Conservation (phyloP, 2,113 vertebrate species). For the Etheostoma spectabile region DNA sequence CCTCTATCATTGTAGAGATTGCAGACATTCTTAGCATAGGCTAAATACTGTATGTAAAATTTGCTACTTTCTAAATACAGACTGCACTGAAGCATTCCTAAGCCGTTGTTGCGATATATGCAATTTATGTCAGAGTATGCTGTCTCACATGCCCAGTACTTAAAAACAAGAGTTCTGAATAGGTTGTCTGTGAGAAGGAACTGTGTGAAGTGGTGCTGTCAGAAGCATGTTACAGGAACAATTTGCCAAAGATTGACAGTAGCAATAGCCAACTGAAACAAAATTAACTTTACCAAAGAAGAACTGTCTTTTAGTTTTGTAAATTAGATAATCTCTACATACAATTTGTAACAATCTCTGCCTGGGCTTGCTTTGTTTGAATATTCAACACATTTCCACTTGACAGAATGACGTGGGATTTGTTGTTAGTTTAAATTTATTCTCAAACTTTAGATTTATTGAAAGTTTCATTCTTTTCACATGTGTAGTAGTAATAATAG, state of each 20-base stretch:
- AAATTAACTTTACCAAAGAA: neutral
- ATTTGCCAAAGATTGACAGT: neutral
- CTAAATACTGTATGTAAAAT: neutral
- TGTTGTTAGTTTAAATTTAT: too few species aligned
- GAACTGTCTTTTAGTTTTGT: too few species aligned
- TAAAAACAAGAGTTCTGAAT: constrained; percentile 12
- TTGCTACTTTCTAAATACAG: neutral
- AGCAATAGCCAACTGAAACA: neutral
- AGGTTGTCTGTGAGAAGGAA: neutral
- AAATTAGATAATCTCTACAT: too few species aligned
- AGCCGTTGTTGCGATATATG: neutral
- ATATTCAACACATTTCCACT: neutral
- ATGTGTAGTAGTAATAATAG: too few species aligned
- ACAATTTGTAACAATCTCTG: too few species aligned
- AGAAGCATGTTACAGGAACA: neutral
- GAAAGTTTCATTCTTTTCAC: too few species aligned
- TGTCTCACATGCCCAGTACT: neutral
- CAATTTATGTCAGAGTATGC: neutral
- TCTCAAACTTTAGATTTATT: too few species aligned
- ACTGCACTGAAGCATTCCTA: neutral
- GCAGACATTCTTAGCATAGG: neutral
- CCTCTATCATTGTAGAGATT: neutral
- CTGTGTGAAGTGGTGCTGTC: neutral
- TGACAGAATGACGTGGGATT: neutral
- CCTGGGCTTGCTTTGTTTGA: neutral